Evolutionary conservation across 2,888 invertebrate species (phyloP).

Genomic region (Vannuccia rotundouncinata): DNA sequence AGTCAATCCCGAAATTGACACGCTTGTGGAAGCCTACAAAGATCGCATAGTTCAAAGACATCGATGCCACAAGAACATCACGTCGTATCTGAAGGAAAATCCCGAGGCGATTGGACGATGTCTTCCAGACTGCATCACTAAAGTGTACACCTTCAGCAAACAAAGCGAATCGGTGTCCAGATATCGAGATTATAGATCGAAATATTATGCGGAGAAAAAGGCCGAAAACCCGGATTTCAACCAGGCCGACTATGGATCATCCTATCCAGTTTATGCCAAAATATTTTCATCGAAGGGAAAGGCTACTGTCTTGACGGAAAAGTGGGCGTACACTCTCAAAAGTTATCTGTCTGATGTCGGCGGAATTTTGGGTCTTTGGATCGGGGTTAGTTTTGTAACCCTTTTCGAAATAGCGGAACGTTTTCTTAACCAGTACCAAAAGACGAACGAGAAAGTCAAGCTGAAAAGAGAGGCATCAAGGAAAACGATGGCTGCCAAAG

Average conservation of each 20-base stretch:
- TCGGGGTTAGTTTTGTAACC: background rate
- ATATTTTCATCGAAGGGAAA: background rate
- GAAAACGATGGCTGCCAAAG: background rate
- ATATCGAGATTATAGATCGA: background rate
- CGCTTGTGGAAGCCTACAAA: background rate
- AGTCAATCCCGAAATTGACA: background rate
- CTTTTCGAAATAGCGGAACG: background rate
- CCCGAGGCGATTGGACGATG: background rate
- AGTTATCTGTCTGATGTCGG: background rate
- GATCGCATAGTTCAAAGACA: background rate
- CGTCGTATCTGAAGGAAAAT: background rate
- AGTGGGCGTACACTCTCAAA: slow-evolving; percentile 10
- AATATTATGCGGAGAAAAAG: background rate
- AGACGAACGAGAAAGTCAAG: slow-evolving; percentile 4
- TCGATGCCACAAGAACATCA: background rate
- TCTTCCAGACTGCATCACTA: background rate
- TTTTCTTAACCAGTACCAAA: background rate
- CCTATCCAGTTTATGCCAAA: background rate
- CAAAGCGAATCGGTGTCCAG: background rate
- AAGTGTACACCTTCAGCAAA: background rate
- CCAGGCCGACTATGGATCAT: background rate
- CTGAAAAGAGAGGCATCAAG: background rate
- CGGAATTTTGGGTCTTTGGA: background rate
- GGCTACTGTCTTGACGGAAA: background rate
- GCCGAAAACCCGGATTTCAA: background rate